Evolutionary conservation across 2,797 vertebrate species (phyloP).

Genomic region (Pterois miles): DNA sequence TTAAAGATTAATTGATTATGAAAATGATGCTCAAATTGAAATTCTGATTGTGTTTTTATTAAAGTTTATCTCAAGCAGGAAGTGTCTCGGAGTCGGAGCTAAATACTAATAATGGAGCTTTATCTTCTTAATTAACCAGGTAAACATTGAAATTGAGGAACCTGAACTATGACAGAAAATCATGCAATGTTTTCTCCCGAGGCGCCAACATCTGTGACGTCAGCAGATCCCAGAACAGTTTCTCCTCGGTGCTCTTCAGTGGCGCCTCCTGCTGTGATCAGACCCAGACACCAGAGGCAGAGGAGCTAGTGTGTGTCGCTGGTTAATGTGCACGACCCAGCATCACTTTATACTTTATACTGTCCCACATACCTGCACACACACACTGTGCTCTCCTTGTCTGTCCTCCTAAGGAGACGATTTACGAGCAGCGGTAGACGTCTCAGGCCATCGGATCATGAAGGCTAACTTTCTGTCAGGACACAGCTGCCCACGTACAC

Average conservation of each 20-base stretch:
- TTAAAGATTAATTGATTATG: not conserved
- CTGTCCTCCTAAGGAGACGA: slow-evolving; percentile 34
- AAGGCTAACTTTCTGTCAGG: slow-evolving; percentile 51
- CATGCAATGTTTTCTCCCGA: not conserved
- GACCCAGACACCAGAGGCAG: not conserved
- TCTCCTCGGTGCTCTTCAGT: not conserved
- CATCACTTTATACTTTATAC: slow-evolving; percentile 15
- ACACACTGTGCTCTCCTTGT: slow-evolving; percentile 16
- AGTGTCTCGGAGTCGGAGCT: not conserved
- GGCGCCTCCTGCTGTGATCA: not conserved
- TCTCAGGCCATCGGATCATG: slow-evolving; percentile 60
- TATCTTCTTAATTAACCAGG: not conserved
- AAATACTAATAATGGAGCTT: not conserved
- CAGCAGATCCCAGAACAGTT: not conserved
- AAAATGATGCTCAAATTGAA: not conserved
- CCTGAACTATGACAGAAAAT: not conserved
- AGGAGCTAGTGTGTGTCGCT: slow-evolving; percentile 7
- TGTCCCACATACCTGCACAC: not conserved
- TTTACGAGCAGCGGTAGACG: slow-evolving; percentile 51
- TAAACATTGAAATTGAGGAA: not conserved
- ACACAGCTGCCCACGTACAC: slow-evolving; percentile 12
- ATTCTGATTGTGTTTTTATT: not conserved
- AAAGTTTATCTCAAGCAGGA: not conserved
- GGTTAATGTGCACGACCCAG: not conserved
- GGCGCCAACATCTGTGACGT: not conserved